phyloP scores from a whole-genome alignment of 2,113 vertebrate species.

The Pica pica region DNA sequence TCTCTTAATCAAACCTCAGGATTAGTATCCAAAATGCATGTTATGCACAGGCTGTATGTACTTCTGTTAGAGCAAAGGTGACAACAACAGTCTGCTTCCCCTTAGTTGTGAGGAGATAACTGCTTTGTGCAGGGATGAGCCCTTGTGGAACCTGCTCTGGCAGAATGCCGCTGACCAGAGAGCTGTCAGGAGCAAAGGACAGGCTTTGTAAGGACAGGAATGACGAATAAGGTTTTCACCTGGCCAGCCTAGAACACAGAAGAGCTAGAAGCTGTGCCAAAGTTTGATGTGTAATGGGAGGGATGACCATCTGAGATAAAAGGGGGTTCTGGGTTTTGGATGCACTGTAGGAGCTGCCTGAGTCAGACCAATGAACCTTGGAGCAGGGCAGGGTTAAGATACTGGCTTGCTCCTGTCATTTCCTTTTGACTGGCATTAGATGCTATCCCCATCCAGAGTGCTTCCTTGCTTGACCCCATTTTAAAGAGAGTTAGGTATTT shows the following conservation, averaged over 20 bases:
- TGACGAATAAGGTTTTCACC: not conserved
- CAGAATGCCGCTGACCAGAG: not conserved
- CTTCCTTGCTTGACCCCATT: not conserved
- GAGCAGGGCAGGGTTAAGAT: not conserved
- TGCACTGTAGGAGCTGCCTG: accelerated
- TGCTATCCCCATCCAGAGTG: not conserved
- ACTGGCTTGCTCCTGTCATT: not conserved
- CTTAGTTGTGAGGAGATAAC: not conserved
- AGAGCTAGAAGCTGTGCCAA: not conserved
- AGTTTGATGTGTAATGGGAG: not conserved
- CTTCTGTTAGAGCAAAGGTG: not conserved
- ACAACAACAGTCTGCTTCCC: not conserved
- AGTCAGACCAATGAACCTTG: not conserved
- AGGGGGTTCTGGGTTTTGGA: not conserved
- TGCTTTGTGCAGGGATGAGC: not conserved
- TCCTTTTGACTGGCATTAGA: not conserved
- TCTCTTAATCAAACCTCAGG: not conserved
- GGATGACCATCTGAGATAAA: not conserved
- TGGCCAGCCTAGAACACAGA: not conserved
- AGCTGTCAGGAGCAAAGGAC: not conserved
- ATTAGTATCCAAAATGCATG: not conserved
- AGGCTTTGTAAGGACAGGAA: not conserved
- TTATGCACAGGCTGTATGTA: not conserved
- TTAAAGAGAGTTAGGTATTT: not conserved
- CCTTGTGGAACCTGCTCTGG: not conserved